These are phyloP conservation scores for Erebia palarica DNA, from an alignment of 2,888 invertebrate species.

Conservation along the genomic window DNA sequence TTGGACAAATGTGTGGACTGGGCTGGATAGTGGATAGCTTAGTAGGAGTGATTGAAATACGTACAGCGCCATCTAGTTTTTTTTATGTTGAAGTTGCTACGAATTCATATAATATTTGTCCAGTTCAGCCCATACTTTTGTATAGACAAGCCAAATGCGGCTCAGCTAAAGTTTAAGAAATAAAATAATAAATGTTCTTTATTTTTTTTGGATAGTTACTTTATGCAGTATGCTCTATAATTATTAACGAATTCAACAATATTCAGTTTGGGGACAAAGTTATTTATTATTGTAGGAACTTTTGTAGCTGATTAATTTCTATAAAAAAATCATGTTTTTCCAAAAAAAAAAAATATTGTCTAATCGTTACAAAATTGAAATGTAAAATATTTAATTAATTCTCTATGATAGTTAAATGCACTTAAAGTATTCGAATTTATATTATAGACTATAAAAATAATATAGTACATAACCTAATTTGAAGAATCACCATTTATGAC, in stretches of 20 bases:
- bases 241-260: neutral
- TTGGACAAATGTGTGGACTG: constrained; percentile 7
- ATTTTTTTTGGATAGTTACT: neutral
- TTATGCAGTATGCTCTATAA: neutral
- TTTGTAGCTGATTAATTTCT: neutral
- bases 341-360: neutral
- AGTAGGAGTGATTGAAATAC: neutral
- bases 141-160: constrained; percentile 3
- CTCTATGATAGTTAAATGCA: constrained; percentile 37
- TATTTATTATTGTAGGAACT: neutral
- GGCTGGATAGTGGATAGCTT: constrained; percentile 1
- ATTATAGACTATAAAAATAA: constrained; percentile 26
- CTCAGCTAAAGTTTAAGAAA: neutral
- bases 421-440: constrained; percentile 40
- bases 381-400: constrained; percentile 27
- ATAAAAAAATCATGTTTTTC: neutral
- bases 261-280: neutral
- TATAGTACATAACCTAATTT: neutral
- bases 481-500: neutral
- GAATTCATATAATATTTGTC: neutral
- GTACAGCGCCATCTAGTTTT: neutral
- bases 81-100: neutral
- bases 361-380: constrained; percentile 23
- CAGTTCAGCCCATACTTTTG: constrained; percentile 1
- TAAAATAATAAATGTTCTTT: neutral